A percentile compares a stretch with the other conserved stretches of the same genome.
Conservation (phyloP, 1,140 invertebrate genomes). For the Drosophila sp. region DNA sequence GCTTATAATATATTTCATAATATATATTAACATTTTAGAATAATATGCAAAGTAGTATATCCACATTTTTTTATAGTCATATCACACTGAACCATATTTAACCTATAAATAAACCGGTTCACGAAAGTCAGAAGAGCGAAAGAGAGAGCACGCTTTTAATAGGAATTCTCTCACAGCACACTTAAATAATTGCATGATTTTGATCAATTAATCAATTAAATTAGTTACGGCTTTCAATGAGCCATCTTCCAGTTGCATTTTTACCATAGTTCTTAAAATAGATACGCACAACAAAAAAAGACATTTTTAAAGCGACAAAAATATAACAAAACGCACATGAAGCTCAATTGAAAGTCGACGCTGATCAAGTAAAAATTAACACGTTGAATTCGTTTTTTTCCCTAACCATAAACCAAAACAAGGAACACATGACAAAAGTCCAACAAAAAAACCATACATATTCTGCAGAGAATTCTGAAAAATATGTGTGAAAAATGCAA, state of each 20-base stretch:
- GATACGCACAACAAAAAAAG: conserved; percentile 18
- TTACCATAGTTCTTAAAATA: conserved; percentile 49
- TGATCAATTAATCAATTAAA: conserved; percentile 53
- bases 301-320: not conserved
- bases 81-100: conserved; percentile 16
- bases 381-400: conserved; percentile 8
- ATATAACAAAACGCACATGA: conserved; percentile 3
- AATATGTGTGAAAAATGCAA: conserved; percentile 7
- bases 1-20: too few species aligned
- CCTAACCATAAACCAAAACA: conserved; percentile 17
- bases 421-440: conserved; percentile 39
- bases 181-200: conserved; percentile 19
- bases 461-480: conserved; percentile 16
- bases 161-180: not conserved
- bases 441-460: conserved; percentile 5
- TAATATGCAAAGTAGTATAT: too few species aligned
- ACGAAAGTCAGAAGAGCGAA: conserved; percentile 1
- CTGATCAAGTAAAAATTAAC: conserved; percentile 33
- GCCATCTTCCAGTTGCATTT: conserved; percentile 30
- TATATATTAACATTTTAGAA: too few species aligned
- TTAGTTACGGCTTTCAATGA: conserved; percentile 40
- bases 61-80: too few species aligned
- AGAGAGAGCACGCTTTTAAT: not conserved
- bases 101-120: conserved; percentile 13
- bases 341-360: conserved; percentile 50